These are phyloP conservation scores for Danionella cerebrum DNA, from an alignment of 2,113 vertebrate species.

Conservation along the genomic window DNA sequence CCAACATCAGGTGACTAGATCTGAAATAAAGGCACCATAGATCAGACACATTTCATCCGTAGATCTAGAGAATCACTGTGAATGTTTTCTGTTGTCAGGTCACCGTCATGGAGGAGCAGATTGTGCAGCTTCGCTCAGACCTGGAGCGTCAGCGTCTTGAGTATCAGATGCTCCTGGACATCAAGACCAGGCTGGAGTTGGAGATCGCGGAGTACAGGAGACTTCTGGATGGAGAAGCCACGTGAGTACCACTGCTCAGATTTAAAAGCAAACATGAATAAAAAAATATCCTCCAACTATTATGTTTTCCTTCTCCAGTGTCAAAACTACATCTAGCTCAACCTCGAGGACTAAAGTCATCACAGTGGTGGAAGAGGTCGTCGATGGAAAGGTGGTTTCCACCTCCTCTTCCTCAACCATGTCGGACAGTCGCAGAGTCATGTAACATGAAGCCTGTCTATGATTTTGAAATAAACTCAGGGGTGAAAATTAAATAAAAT, in stretches of 20 bases:
- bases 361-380: conserved; percentile 45
- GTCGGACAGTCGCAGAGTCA: not conserved
- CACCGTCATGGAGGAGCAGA: conserved; percentile 62
- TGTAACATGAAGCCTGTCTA: not conserved
- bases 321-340: not conserved
- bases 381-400: conserved; percentile 33
- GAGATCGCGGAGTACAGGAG: conserved; percentile 76
- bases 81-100: not conserved
- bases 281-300: not conserved
- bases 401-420: not conserved
- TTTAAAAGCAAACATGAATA: not conserved
- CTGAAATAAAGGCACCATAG: not conserved
- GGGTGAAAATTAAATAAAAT: not conserved
- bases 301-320: not conserved
- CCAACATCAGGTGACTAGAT: conserved; percentile 52
- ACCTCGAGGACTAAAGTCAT: conserved; percentile 36
- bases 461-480: not conserved
- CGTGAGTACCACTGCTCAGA: conserved; percentile 20
- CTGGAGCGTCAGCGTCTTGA: conserved; percentile 67
- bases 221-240: conserved; percentile 65
- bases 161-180: conserved; percentile 65
- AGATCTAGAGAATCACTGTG: no score
- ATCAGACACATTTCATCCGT: no score
- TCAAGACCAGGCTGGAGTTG: conserved; percentile 74
- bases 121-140: conserved; percentile 65